phyloP scores from a whole-genome alignment of 2,113 vertebrate genomes.

The Oxygymnocypris stewartii region DNA sequence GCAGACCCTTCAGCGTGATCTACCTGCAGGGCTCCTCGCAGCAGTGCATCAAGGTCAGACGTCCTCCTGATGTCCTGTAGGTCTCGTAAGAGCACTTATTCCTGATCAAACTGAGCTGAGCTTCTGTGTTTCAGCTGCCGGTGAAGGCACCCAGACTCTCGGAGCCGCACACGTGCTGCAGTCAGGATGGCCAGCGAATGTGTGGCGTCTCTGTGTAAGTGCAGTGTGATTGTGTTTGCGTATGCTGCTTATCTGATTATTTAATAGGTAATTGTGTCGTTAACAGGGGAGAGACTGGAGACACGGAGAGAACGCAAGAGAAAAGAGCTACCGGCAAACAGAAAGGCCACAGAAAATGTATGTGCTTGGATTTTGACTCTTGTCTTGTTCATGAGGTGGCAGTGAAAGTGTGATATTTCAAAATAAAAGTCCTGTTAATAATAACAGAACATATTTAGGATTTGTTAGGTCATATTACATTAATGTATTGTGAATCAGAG shows the following conservation, averaged over 20 bases:
- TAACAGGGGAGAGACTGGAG: conserved; percentile 40
- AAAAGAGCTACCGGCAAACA: conserved; percentile 51
- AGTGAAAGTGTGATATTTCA: not conserved
- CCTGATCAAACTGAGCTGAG: not conserved
- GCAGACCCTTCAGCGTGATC: conserved; percentile 85
- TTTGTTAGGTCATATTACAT: no score
- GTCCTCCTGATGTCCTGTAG: not conserved
- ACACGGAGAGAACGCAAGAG: conserved; percentile 52
- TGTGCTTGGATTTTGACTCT: conserved; percentile 16
- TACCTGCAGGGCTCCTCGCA: conserved; percentile 76
- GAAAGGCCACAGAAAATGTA: conserved; percentile 74
- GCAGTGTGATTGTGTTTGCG: not conserved
- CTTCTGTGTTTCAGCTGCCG: conserved; percentile 66
- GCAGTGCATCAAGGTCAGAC: conserved; percentile 70
- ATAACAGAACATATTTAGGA: not conserved
- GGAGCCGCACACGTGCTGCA: conserved; percentile 60
- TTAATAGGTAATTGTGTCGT: not conserved
- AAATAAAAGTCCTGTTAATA: no score
- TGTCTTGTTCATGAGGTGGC: not conserved
- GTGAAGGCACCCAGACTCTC: conserved; percentile 58
- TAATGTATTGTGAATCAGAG: no score
- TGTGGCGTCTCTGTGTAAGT: conserved; percentile 65
- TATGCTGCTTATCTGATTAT: not conserved
- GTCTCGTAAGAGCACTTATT: not conserved
- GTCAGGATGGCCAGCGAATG: conserved; percentile 60